Percentiles rank a stretch among this genome's conserved stretches.
phyloP scores from a whole-genome alignment of 1,140 invertebrate genomes.

The Drosophila seguyi region DNA sequence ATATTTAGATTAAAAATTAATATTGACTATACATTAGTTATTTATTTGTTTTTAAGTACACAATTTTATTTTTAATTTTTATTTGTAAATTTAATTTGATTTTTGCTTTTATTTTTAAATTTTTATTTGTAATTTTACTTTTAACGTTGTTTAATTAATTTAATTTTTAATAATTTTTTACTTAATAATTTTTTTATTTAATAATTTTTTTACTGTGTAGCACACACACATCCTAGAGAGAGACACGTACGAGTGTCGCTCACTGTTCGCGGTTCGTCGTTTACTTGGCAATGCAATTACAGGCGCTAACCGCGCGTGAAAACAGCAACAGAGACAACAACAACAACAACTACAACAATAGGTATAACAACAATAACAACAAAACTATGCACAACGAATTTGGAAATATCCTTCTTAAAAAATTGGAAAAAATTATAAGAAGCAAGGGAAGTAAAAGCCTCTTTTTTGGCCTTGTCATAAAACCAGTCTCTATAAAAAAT shows the following conservation, averaged over 20 bases:
- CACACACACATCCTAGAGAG: background rate
- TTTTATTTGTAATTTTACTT: too few relatives aligned
- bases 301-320: conserved; percentile 81
- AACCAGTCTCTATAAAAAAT: background rate
- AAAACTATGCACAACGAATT: conserved; percentile 20
- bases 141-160: too few relatives aligned
- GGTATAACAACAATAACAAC: conserved; percentile 18
- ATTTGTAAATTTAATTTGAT: too few relatives aligned
- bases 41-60: too few relatives aligned
- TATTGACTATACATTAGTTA: too few relatives aligned
- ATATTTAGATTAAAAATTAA: too few relatives aligned
- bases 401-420: background rate
- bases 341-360: conserved; percentile 42
- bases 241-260: conserved; percentile 40
- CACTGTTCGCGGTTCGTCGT: conserved; percentile 72
- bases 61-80: too few relatives aligned
- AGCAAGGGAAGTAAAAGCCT: background rate
- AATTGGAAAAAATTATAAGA: background rate
- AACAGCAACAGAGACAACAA: conserved; percentile 64
- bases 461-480: background rate
- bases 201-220: background rate
- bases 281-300: conserved; percentile 83
- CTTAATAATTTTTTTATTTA: background rate
- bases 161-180: too few relatives aligned
- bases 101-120: too few relatives aligned